Evolutionary conservation across 2,113 vertebrate species (phyloP), one percentile per base, ranked within the genome.

Genomic region (Paramisgurnus dabryanus): DNA sequence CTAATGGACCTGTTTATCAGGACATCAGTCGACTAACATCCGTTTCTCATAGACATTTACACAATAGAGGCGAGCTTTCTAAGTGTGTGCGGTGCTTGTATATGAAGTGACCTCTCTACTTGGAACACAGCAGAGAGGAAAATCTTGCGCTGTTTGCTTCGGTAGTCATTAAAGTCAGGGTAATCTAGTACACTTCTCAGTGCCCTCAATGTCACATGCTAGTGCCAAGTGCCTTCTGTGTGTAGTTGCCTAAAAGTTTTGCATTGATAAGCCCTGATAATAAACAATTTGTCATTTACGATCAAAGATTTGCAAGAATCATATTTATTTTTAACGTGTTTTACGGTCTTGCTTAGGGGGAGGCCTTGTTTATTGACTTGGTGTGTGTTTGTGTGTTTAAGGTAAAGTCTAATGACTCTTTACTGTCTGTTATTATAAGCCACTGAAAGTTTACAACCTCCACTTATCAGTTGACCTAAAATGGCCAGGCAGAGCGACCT

Each of bases 91-190:
- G 61, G 43, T 76, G 81, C 83, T 76, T 79, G 76, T 50, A 70
- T 49, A 85, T 82, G 63, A 64, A 85, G 76, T 82, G 83, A 76
- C 84, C 83, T 80, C 80, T 85, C 60, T 76, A 64, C 47, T 83
- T 82, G 80, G 84, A 82, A 80, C 87, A 82, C 80, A 83, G 83
- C 77, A 80, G 83, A 82, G 75, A 66, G 67, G 79, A 76, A 83
- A 83, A 55, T 65, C 45, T 49, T 86, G 83, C 86, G 77, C 80
- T 85, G 87, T 90, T 88, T 86, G 82, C 84, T 81, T 79, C 88
- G 84, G 87, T 88, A 83, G 87, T 83, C 86, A 85, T 85, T 88
- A 80, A 86, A 88, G 85, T 87, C 86, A 87, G 87, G 84, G 85
- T 87, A 88, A 88, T 79, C 75, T 83, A 72, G 76, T 76, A 41